Evolutionary conservation across 1,140 invertebrate genomes (phyloP).

Genomic region (Lasioglossum albipes): DNA sequence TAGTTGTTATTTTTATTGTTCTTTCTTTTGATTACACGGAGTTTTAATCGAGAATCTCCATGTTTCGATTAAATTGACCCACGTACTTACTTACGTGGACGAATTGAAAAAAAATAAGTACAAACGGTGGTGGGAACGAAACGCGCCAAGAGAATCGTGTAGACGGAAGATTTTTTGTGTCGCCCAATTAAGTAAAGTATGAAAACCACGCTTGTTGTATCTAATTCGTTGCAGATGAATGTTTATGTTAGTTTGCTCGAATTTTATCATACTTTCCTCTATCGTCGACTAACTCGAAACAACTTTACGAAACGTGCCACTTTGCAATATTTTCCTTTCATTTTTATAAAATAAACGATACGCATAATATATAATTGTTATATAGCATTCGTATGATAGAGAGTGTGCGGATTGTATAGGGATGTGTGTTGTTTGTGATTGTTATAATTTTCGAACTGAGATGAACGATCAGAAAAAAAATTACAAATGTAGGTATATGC

Average conservation of each 20-base stretch:
- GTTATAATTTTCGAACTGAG: neutral
- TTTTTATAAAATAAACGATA: slow-evolving; percentile 36
- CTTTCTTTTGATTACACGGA: slow-evolving; percentile 28
- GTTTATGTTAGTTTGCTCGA: slow-evolving; percentile 26
- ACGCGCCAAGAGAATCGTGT: slow-evolving; percentile 6
- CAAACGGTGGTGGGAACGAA: slow-evolving; percentile 58
- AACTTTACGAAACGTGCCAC: slow-evolving; percentile 39
- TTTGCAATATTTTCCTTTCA: slow-evolving; percentile 4
- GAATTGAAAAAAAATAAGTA: slow-evolving; percentile 47
- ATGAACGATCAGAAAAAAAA: neutral
- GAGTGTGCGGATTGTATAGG: slow-evolving; percentile 20
- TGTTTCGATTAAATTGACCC: slow-evolving; percentile 15
- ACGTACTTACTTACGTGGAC: neutral
- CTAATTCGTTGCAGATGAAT: slow-evolving; percentile 23
- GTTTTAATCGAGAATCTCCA: slow-evolving; percentile 29
- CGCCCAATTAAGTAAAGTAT: neutral
- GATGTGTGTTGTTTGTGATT: slow-evolving; percentile 17
- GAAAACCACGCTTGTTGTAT: slow-evolving; percentile 19
- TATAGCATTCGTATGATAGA: slow-evolving; percentile 4
- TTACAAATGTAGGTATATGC: slow-evolving; percentile 4
- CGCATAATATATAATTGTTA: slow-evolving; percentile 50
- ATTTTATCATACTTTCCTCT: slow-evolving; percentile 33
- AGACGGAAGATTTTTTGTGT: neutral
- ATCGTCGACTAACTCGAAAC: slow-evolving; percentile 17
- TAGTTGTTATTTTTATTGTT: slow-evolving; percentile 26